Base-by-base conservation (phyloP, 2,797 vertebrate genomes). In the Atherinosoma microstoma region DNA sequence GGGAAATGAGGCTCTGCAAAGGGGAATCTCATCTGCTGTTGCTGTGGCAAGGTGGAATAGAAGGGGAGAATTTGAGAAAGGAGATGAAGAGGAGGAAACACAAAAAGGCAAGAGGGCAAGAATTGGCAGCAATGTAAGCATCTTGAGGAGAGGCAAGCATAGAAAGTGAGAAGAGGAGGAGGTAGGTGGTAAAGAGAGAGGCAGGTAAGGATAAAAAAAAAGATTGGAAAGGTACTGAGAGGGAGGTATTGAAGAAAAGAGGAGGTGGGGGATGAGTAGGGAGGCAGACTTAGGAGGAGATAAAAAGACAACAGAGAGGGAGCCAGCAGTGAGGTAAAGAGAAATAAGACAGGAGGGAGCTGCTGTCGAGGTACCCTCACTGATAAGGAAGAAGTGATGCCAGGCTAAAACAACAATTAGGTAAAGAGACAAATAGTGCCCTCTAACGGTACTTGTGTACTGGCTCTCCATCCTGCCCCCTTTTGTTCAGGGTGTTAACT, bases 361-460 rank as follows among this genome's bases (percentile, higher is more conserved):
- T 74, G 60, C 83, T 81, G 82, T 69, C 47, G 49, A 79, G 79
- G 75, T 78, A 73, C 80, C 70, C 66, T 66, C 59, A 34, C 65
- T 75, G 83, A 87, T 73, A 47, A 80, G 72, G 60, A 84, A 72
- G 73, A 79, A 87, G 59, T 71, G 77, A 82, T 63, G 73, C 70
- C 64, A 11, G 64, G 35, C 24, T 30, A 47, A 30, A 22, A 79
- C 53, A 77, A 29, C 56, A 67, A 67, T 10, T 66, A 78, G 76
- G 81, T 80, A 82, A 84, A 79, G 59, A 87, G 85, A 89, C 64
- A 70, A 61, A 89, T 60, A 89, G 89, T 84, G 64, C 91, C 91
- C 89, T 90, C 90, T 90, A 78, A 89, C 78, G 90, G 88, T 40
- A 5, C 53, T 34, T 16, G 47, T 71, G 30, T 63, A 70, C 27